Conservation (phyloP, 2,888 invertebrate genomes). For the Zhengitettix transpicula region DNA sequence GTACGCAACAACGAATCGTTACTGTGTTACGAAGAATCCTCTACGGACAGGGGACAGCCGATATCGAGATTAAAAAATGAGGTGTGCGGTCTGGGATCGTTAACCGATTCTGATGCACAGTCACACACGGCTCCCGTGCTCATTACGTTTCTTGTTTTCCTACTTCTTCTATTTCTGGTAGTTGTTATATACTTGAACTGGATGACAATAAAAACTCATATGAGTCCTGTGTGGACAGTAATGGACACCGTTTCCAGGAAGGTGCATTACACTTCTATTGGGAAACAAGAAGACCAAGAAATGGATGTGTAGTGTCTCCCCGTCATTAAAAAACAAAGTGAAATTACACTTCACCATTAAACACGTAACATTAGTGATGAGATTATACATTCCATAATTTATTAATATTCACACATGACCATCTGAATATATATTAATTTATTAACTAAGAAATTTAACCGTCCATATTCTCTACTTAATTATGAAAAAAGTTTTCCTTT, state of each 20-base stretch:
- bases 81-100: conserved; percentile 9
- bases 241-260: conserved; percentile 48
- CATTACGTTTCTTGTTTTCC: conserved; percentile 31
- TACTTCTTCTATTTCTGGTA: conserved; percentile 35
- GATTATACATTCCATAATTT: too few species aligned
- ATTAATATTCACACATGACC: too few species aligned
- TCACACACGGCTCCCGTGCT: conserved; percentile 21
- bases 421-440: too few species aligned
- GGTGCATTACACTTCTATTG: conserved; percentile 56
- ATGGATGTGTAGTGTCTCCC: conserved; percentile 6
- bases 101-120: not conserved
- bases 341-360: too few species aligned
- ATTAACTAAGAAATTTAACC: too few species aligned
- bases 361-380: too few species aligned
- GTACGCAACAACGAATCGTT: conserved; percentile 38
- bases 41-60: conserved; percentile 17
- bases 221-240: conserved; percentile 31
- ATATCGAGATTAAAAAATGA: conserved; percentile 16
- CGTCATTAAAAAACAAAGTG: too few species aligned
- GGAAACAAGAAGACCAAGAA: conserved; percentile 22
- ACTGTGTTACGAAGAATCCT: conserved; percentile 28
- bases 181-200: conserved; percentile 45
- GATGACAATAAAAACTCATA: conserved; percentile 35
- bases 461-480: too few species aligned
- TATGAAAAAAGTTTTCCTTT: too few species aligned